Conservation (phyloP, 1,140 invertebrate species). For the Ceratosolen fusciceps region DNA sequence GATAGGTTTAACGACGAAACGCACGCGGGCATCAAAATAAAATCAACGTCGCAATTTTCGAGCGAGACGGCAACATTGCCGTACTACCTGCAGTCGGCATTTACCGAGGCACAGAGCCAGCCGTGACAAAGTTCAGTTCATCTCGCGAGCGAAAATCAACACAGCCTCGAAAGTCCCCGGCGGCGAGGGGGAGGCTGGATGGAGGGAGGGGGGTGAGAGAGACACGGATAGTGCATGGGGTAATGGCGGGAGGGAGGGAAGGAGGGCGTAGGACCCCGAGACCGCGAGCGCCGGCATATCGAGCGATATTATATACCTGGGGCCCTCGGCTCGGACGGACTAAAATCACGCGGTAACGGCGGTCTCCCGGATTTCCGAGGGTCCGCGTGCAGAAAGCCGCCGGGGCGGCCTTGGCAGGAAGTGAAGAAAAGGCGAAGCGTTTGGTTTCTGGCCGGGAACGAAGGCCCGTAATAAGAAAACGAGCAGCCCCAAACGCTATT, state of each 20-base stretch:
- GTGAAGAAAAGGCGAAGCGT: not conserved
- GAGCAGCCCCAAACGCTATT: constrained; percentile 2
- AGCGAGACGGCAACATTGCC: not conserved
- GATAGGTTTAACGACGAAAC: no score
- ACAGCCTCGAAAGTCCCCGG: not conserved
- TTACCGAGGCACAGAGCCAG: not conserved
- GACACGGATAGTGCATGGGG: no score
- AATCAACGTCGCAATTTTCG: not conserved
- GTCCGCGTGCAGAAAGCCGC: not conserved
- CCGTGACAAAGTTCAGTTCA: not conserved
- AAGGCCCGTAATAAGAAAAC: constrained; percentile 9
- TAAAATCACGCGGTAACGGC: not conserved
- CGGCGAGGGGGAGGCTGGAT: not conserved
- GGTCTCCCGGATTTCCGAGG: constrained; percentile 34
- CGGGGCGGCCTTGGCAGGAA: constrained; percentile 14
- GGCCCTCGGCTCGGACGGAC: not conserved
- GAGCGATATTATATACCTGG: constrained; percentile 25
- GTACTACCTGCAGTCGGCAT: not conserved
- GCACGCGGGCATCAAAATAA: not conserved
- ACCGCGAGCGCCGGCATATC: not conserved
- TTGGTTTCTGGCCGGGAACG: not conserved
- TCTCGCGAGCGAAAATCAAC: constrained; percentile 7
- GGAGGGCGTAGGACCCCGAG: not conserved
- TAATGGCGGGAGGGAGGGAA: no score
- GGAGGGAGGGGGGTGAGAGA: no score